phyloP scores from a whole-genome alignment of 2,888 invertebrate species.

The Hoplodrina blanda region DNA sequence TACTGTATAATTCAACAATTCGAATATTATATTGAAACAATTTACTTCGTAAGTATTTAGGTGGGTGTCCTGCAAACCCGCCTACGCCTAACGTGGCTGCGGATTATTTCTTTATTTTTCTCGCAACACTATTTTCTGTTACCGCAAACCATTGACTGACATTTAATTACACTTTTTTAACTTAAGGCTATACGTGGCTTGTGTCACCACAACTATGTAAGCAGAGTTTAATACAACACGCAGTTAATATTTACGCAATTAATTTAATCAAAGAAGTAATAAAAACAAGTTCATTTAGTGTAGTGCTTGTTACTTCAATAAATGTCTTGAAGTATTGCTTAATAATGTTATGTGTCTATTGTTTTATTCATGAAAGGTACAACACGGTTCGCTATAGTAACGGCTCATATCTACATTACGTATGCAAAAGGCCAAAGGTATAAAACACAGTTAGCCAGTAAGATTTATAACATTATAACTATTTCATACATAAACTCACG shows the following conservation, averaged over 20 bases:
- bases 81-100: conserved; percentile 28
- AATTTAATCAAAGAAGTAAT: conserved; percentile 17
- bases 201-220: conserved; percentile 4
- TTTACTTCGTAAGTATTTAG: conserved; percentile 4
- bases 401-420: background rate
- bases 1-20: background rate
- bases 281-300: background rate
- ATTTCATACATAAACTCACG: too few relatives aligned
- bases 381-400: background rate
- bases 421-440: conserved; percentile 19
- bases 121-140: conserved; percentile 18
- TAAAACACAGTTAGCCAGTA: too few relatives aligned
- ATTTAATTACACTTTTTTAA: conserved; percentile 56
- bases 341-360: background rate
- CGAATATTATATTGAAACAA: conserved; percentile 8
- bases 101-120: conserved; percentile 24
- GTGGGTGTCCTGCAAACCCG: conserved; percentile 13
- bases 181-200: conserved; percentile 19
- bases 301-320: background rate
- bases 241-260: background rate
- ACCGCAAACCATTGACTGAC: conserved; percentile 37
- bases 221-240: conserved; percentile 11
- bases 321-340: background rate
- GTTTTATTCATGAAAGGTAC: background rate
- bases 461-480: background rate